Evolutionary conservation across 2,888 invertebrate species (phyloP), one percentile per base, ranked within the genome.

Genomic region (Coleophora flavipennella): DNA sequence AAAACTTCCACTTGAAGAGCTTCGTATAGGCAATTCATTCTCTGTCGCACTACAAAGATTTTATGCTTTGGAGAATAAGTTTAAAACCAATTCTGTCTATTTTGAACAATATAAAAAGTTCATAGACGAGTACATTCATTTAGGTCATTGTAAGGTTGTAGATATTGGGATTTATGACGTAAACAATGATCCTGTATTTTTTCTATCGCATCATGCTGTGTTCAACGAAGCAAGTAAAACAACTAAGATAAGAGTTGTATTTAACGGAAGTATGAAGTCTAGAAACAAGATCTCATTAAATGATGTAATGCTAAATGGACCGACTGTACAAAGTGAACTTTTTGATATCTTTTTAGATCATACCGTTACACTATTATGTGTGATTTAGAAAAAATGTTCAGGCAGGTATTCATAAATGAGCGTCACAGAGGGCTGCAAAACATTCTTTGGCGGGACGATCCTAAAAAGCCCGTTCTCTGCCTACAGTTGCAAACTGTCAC

Each of bases 331-430:
- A n/a, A n/a, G n/a, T n/a, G n/a, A n/a, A n/a, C 13, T 57, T 0
- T 36, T 52, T 7, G 41, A 46, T 1, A 50, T 55, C 7, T 33
- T 54, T 55, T 53, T 31, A 28, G 57, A 0, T 47, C 48, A 11
- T 44, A 51, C 13, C 45, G 38, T 10, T 49, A 38, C 27, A 46
- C 47, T 1, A 28, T 52, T 1, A 40, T 42, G 1, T 40, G 46
- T 13, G 53, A 57, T 33, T 39, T 54, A 0, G 39, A 48, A 20
- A 50, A 48, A 35, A 51, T 53, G 51, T 53, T 49, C 31, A 35
- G 49, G 14, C 28, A 29, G 2, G 29, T 46, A 3, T 26, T 27
- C 10, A 2, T n/a, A n/a, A n/a, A n/a, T n/a, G n/a, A n/a, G n/a
- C n/a, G n/a, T n/a, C n/a, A n/a, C n/a, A n/a, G n/a, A n/a, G n/a